Evolutionary conservation across 2,797 vertebrate genomes (phyloP).

Genomic region (Micropoecilia bifurca): DNA sequence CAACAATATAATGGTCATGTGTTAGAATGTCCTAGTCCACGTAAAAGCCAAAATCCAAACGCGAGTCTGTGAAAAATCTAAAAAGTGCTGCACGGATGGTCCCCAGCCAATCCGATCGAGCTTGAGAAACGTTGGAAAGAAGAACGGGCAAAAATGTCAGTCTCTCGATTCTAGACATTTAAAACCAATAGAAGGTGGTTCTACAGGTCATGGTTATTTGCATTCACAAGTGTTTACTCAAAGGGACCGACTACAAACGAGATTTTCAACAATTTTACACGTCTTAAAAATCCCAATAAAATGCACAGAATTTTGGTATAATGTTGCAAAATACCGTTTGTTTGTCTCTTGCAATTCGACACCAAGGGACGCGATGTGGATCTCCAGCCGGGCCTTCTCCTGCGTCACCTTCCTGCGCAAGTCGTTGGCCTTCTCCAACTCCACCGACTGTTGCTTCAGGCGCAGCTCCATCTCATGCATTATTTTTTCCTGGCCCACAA

Average conservation of each 20-base stretch:
- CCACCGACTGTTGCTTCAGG: conserved; percentile 88
- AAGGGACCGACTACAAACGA: background rate
- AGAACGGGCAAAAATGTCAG: background rate
- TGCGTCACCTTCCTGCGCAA: conserved; percentile 87
- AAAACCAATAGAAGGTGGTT: background rate
- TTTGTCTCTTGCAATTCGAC: conserved; percentile 88
- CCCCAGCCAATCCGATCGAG: background rate
- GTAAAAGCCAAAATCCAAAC: background rate
- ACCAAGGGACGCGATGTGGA: conserved; percentile 76
- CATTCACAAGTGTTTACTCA: background rate
- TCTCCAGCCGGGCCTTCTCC: conserved; percentile 89
- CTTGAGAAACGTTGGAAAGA: background rate
- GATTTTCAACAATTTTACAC: background rate
- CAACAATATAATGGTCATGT: background rate
- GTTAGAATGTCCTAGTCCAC: background rate
- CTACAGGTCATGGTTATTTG: background rate
- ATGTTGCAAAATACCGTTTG: conserved; percentile 61
- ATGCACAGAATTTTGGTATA: background rate
- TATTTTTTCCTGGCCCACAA: conserved; percentile 82
- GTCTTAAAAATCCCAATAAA: background rate
- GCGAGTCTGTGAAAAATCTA: background rate
- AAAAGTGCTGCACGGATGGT: background rate
- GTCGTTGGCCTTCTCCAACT: conserved; percentile 86
- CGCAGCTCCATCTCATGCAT: conserved; percentile 86
- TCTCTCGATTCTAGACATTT: background rate